Evolutionary conservation across 2,888 invertebrate species (phyloP), one percentile per base, ranked within the genome.

Genomic region (Scaptomyza polygonia): DNA sequence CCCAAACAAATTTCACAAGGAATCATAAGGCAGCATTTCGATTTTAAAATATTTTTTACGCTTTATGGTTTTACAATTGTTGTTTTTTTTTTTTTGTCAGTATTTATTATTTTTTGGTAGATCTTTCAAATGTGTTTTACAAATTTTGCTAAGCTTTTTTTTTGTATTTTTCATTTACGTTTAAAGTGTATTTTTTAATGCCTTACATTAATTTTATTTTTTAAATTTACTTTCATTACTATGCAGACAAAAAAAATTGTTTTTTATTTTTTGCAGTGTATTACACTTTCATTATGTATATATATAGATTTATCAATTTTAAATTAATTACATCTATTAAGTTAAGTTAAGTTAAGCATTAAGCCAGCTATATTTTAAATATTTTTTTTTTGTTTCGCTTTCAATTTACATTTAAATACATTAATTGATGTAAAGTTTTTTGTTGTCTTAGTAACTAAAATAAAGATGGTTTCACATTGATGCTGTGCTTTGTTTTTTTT

Each of bases 1-100:
- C 57, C 57, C 70, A 84, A 86, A 75, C 76, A 72, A 77, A 83
- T 84, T 86, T 88, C 88, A 90, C 89, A 89, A 89, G 89, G 88
- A 89, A 89, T 86, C 82, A 86, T 89, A 89, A 89, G 90, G 90
- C 89, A 89, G 89, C 89, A 80, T 83, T 86, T 86, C 76, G 73
- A 82, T 52, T 34, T 51, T 5, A 14, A 36, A 36, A 8, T 14
- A 36, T 3, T 52, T 48, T 5, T 66, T 65, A 54, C 42, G 64
- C 53, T 69, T 68, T 57, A 65, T 55, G 61, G 61, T 59, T 75
- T 57, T 12, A 1, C 25, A 64, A 52, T 55, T n/a, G 55, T 48
- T 61, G 42, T 61, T 29, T 11, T 43, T 25, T 48, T 47, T 49
- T 21, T 21, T 21, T 3, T 21, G n/a, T n/a, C n/a, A n/a, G n/a